Evolutionary conservation across 2,113 vertebrate genomes (phyloP), one percentile per base, ranked within the genome.

Genomic region (Cyrtonyx montezumae): DNA sequence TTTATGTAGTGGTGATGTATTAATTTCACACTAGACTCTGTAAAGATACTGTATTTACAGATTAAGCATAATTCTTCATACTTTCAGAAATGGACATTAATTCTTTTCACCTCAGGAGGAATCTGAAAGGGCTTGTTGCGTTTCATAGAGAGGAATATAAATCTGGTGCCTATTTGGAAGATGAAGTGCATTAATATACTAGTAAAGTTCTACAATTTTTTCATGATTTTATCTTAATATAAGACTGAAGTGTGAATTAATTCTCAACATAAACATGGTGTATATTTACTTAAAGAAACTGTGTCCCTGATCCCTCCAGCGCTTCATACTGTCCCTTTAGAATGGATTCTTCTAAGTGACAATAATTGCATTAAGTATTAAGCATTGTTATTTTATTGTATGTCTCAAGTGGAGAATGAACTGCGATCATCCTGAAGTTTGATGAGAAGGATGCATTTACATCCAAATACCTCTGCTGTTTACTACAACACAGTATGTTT

Each of bases 1-100:
- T 93, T 92, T 51, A 32, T 67, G 68, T 93, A 77, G 49, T 56
- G 28, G 37, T 53, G n/a, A 53, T 95, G 32, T 88, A 95, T 94
- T 94, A 94, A 96, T 95, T 92, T 95, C 94, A 96, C 80, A 90
- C 86, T 82, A 66, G 81, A 91, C 79, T 92, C 75, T 74, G 34
- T 92, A 79, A 91, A 79, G 75, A 36, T 85, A 94, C 71, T 93
- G 11, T 82, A 80, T 91, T 87, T 92, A 91, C 71, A 74, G 87
- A 51, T 89, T 91, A 93, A 91, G 49, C 46, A n/a, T 87, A 61
- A 93, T 92, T 95, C 87, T 51, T 87, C 59, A 82, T 65, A 48
- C 34, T 91, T 92, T 43, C 49, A 89, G 81, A 87, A 79, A 89
- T 79, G 53, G 92, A 77, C 84, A 74, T 86, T 79, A 80, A 76